Conservation (phyloP, 2,797 vertebrate species). For the Onychomys leucogaster region DNA sequence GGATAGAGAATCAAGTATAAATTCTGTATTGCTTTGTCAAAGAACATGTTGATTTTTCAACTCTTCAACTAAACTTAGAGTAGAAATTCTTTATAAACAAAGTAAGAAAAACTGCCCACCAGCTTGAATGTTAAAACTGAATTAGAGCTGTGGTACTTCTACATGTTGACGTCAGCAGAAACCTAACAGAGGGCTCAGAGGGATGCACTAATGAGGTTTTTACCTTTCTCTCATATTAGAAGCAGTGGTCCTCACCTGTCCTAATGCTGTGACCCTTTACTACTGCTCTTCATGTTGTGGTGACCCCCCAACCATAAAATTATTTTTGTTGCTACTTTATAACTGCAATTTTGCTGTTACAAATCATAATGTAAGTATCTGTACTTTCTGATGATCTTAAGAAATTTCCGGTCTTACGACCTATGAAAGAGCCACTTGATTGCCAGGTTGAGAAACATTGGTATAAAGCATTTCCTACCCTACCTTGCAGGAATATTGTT, state of each 20-base stretch:
- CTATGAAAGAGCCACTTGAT: background rate
- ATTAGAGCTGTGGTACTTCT: background rate
- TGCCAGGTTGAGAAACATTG: background rate
- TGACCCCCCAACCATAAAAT: background rate
- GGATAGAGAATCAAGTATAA: constrained; percentile 17
- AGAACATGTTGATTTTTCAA: background rate
- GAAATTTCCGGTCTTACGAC: background rate
- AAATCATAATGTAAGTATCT: background rate
- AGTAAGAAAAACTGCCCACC: background rate
- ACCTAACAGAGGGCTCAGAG: background rate
- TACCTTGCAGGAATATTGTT: background rate
- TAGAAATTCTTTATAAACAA: constrained; percentile 26
- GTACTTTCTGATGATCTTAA: background rate
- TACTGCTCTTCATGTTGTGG: background rate
- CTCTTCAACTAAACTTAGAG: background rate
- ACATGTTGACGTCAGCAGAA: background rate
- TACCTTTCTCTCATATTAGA: background rate
- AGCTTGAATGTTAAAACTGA: background rate
- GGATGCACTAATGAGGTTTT: background rate
- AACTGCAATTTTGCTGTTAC: background rate
- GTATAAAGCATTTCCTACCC: background rate
- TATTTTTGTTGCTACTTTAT: background rate
- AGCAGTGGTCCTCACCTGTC: background rate
- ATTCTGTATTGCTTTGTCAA: background rate
- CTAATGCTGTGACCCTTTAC: background rate